Percentiles rank a stretch among this genome's conserved stretches.
phyloP scores from a whole-genome alignment of 1,140 invertebrate genomes.

The Monomorium pharaonis region DNA sequence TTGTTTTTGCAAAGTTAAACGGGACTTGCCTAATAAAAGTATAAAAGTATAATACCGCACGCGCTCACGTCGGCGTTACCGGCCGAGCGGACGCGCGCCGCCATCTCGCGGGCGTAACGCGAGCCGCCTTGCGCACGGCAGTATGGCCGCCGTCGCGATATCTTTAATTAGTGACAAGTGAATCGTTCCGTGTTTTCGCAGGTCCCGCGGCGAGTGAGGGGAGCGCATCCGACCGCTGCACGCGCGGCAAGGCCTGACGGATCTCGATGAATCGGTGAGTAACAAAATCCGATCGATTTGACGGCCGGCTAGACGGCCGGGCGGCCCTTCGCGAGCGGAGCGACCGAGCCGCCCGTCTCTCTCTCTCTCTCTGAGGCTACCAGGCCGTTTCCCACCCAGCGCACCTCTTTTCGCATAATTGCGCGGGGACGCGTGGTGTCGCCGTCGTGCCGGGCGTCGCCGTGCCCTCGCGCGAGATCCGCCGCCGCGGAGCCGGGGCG shows the following conservation, averaged over 20 bases:
- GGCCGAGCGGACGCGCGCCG: not conserved
- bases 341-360: not conserved
- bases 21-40: too few relatives aligned
- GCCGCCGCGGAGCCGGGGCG: not conserved
- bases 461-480: too few relatives aligned
- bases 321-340: not conserved
- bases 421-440: not conserved
- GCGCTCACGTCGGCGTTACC: not conserved
- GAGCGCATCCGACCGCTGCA: conserved; percentile 38
- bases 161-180: conserved; percentile 75
- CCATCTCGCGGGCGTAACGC: conserved; percentile 57
- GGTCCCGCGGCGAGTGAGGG: conserved; percentile 46
- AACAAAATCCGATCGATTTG: conserved; percentile 24
- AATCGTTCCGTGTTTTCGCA: conserved; percentile 63
- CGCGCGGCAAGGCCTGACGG: conserved; percentile 25
- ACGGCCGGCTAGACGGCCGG: not conserved
- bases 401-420: conserved; percentile 41
- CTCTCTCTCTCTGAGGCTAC: not conserved
- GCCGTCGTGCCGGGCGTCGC: not conserved
- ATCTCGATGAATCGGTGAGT: conserved; percentile 58
- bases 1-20: not conserved
- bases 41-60: too few relatives aligned
- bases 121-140: conserved; percentile 49
- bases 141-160: conserved; percentile 73
- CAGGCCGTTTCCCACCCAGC: conserved; percentile 46